Evolutionary conservation across 2,797 vertebrate genomes (phyloP), one percentile per base, ranked within the genome.

Genomic region (Peromyscus aztecus): DNA sequence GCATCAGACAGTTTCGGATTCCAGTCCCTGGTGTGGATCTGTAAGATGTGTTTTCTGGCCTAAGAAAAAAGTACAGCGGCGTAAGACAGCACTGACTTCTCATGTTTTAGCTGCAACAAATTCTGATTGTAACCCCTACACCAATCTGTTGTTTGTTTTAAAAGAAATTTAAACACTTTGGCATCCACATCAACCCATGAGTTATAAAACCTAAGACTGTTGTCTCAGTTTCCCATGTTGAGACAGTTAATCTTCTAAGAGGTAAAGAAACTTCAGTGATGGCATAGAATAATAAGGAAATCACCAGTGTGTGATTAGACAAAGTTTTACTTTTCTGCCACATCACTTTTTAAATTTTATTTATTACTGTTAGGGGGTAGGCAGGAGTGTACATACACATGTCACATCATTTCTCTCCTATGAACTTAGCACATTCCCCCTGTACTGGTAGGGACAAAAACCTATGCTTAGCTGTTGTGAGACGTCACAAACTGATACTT

Each of bases 31-130:
- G 99, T 99, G 98, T 99, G 99, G 98, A 99, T 99, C 98, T 99
- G 99, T 98, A 99, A 98, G 98, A 99, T 99, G 98, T 99, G 99
- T 99, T 99, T 99, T 99, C 99, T 99, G 98, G 99, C 99, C 99
- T 99, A 97, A 75, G 88, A 67, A 92, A 96, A 93, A 85, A 96
- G 80, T 24, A 97, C 43, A 95, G 46, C 37, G 77, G 37, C 63
- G 37, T 89, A 95, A 94, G 87, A 87, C 90, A 91, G 65, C 94
- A 92, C 80, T 78, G 52, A 92, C 27, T 21, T 21, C 37, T 95
- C 61, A 77, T 84, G 85, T 87, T 73, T 78, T 78, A 85, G n/a
- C 43, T 90, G 12, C 12, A 93, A 94, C 59, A 92, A 80, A 96
- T 89, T 82, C 81, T 84, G 2, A 82, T 46, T 40, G 67, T 49